Conservation (phyloP, 2,797 vertebrate genomes). For the Cossypha polioptera region DNA sequence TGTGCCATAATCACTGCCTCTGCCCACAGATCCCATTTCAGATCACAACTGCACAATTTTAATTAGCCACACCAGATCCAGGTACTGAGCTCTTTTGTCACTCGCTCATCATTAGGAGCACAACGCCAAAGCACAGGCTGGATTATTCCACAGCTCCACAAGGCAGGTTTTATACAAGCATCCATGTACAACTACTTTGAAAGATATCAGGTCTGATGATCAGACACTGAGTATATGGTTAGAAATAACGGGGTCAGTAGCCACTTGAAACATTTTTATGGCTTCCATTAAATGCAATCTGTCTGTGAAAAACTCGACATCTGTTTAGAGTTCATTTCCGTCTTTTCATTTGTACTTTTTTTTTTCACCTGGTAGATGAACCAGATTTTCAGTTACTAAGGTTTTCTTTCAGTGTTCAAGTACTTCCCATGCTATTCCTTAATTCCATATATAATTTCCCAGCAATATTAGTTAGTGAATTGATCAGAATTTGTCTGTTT, state of each 20-base stretch:
- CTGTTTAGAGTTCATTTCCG: background rate
- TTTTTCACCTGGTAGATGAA: background rate
- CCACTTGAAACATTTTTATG: background rate
- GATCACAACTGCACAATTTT: background rate
- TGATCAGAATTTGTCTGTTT: background rate
- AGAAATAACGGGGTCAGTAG: background rate
- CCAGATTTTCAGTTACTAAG: background rate
- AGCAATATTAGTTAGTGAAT: background rate
- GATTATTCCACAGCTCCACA: background rate
- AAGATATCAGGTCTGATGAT: background rate
- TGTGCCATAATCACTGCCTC: background rate
- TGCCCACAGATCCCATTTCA: background rate
- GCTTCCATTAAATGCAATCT: background rate
- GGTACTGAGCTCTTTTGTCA: background rate
- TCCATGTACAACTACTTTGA: background rate
- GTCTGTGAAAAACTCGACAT: background rate
- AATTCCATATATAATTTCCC: background rate
- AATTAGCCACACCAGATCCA: background rate
- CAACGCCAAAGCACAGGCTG: background rate
- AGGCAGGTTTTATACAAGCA: background rate
- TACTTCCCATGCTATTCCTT: background rate
- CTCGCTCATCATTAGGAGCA: background rate
- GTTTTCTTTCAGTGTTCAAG: background rate
- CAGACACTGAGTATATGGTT: background rate
- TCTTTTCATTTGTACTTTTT: background rate